A percentile compares a stretch with the other conserved stretches of the same genome.
Conservation (phyloP, 1,140 invertebrate species). For the Batillaria attramentaria region DNA sequence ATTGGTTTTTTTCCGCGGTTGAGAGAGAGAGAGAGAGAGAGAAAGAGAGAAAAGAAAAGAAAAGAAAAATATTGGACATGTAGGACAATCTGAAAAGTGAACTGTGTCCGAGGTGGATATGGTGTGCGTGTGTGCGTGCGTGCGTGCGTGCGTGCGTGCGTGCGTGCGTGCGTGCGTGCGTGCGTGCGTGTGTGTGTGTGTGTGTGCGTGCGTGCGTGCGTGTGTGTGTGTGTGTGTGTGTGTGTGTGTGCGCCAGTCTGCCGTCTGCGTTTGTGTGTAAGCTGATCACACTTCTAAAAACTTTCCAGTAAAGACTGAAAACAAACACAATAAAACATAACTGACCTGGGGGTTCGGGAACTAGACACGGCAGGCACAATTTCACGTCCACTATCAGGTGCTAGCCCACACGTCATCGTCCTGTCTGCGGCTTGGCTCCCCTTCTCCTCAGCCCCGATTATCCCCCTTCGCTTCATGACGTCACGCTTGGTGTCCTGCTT, state of each 20-base stretch:
- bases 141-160: constrained; percentile 1
- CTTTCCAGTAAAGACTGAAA: no score
- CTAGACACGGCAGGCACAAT: neutral
- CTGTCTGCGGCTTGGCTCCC: no score
- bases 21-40: neutral
- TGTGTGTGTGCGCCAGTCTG: neutral
- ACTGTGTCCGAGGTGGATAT: no score
- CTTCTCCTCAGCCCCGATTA: neutral
- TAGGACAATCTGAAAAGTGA: no score
- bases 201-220: neutral
- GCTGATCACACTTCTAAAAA: no score
- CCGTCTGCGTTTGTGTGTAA: no score
- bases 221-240: constrained; percentile 2
- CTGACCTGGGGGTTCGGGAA: no score
- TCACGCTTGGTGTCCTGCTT: neutral
- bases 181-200: neutral
- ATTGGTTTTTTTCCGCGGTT: neutral
- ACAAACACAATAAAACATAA: no score
- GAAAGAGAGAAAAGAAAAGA: neutral
- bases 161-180: constrained; percentile 1
- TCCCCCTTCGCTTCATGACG: neutral
- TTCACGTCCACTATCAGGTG: no score
- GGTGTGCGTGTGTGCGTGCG: neutral
- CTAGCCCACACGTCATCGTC: no score
- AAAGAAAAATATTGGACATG: no score